A percentile compares a stretch with the other conserved stretches of the same genome.
phyloP scores from a whole-genome alignment of 2,113 vertebrate genomes.

The Erythrolamprus reginae region DNA sequence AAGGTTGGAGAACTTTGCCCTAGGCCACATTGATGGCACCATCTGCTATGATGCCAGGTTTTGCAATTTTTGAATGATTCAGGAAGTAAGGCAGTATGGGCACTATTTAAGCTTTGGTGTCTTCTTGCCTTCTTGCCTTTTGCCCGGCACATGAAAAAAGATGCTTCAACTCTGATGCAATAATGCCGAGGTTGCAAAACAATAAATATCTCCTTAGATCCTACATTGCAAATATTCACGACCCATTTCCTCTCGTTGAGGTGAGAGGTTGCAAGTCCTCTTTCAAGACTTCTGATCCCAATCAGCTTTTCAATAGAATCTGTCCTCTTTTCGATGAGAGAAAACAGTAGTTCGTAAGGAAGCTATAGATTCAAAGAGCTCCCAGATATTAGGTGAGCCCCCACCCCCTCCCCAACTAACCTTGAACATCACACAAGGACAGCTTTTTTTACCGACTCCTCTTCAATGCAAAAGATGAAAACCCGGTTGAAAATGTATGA shows the following conservation, averaged over 20 bases:
- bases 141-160: neutral
- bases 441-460: neutral
- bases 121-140: neutral
- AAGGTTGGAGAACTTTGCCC: neutral
- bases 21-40: neutral
- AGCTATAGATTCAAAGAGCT: neutral
- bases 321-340: neutral
- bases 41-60: neutral
- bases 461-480: constrained; percentile 11
- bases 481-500: neutral
- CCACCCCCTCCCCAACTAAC: neutral
- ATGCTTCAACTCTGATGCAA: neutral
- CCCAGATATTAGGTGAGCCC: neutral
- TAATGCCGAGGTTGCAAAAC: neutral
- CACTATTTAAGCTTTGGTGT: neutral
- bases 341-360: neutral
- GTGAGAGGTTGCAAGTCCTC: neutral
- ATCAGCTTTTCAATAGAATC: neutral
- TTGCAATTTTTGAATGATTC: neutral
- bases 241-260: neutral
- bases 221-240: neutral
- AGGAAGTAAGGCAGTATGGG: neutral
- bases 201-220: neutral
- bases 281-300: neutral
- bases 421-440: neutral